A percentile compares a stretch with the other conserved stretches of the same genome.
phyloP scores from a whole-genome alignment of 2,113 vertebrate genomes.

The Microcebus jonahi region DNA sequence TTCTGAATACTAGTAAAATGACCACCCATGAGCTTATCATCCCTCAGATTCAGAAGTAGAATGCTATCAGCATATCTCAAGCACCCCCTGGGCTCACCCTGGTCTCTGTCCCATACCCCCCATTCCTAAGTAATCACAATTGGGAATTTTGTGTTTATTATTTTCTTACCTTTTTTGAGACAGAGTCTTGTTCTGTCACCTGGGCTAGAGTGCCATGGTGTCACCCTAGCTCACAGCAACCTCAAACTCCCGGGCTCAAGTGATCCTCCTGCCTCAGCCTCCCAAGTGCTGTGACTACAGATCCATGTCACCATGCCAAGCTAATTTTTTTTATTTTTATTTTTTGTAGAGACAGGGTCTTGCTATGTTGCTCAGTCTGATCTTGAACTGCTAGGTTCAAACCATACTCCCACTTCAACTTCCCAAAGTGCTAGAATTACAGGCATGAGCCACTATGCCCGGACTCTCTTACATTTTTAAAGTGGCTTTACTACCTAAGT shows the following conservation, averaged over 20 bases:
- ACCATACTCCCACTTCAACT: neutral
- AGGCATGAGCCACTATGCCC: neutral
- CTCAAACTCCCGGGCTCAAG: neutral
- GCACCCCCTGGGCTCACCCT: neutral
- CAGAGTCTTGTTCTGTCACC: neutral
- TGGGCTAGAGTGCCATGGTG: neutral
- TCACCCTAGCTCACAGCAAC: neutral
- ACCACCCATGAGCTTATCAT: neutral
- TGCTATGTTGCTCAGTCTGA: too few relatives aligned
- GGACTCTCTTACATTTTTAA: neutral
- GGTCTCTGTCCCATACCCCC: fast-evolving
- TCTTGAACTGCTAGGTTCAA: neutral
- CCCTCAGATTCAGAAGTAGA: neutral
- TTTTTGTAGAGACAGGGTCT: too few relatives aligned
- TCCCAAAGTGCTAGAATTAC: neutral
- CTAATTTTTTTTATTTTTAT: too few relatives aligned
- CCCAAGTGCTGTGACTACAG: neutral
- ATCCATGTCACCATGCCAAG: too few relatives aligned
- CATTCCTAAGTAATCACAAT: neutral
- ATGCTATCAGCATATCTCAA: neutral
- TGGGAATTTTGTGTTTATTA: neutral
- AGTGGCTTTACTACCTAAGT: neutral
- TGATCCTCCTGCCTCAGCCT: neutral
- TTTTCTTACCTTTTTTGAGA: neutral
- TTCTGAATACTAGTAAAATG: neutral